Evolutionary conservation across 2,888 invertebrate genomes (phyloP).

Genomic region (Elgonia sp.): DNA sequence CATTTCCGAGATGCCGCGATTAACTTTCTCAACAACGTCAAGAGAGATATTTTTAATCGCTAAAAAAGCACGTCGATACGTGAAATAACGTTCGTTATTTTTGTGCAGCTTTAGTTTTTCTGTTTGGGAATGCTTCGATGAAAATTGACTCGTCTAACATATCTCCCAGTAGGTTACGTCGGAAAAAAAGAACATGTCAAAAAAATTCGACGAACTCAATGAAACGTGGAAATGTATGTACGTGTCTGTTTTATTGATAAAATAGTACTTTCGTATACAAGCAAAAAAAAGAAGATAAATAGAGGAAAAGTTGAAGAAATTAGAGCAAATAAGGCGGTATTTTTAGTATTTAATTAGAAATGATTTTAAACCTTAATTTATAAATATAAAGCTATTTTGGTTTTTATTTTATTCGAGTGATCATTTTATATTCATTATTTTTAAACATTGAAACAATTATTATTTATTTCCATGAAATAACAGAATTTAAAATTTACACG

Average conservation of each 20-base stretch:
- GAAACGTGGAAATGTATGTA: constrained; percentile 59
- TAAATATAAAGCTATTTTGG: too few species aligned
- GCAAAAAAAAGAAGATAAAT: background rate
- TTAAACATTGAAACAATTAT: too few species aligned
- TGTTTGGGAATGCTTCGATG: too few species aligned
- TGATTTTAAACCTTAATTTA: background rate
- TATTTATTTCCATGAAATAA: too few species aligned
- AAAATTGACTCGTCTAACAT: constrained; percentile 63
- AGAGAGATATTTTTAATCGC: too few species aligned
- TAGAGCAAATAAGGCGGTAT: too few species aligned
- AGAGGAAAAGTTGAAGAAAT: background rate
- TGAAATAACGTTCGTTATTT: too few species aligned
- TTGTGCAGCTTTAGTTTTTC: too few species aligned
- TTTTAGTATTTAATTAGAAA: background rate
- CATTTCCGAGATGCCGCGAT: background rate
- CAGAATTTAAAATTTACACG: too few species aligned
- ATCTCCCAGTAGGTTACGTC: constrained; percentile 54
- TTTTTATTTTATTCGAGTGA: too few species aligned
- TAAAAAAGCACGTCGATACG: too few species aligned
- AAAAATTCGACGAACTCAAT: constrained; percentile 50
- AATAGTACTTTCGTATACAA: constrained; percentile 19
- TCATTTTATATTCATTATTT: too few species aligned
- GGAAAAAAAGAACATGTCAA: constrained; percentile 53
- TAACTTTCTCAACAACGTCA: background rate
- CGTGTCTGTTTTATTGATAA: constrained; percentile 68